Evolutionary conservation across 2,113 vertebrate genomes (phyloP).

Genomic region (Gambusia holbrooki): DNA sequence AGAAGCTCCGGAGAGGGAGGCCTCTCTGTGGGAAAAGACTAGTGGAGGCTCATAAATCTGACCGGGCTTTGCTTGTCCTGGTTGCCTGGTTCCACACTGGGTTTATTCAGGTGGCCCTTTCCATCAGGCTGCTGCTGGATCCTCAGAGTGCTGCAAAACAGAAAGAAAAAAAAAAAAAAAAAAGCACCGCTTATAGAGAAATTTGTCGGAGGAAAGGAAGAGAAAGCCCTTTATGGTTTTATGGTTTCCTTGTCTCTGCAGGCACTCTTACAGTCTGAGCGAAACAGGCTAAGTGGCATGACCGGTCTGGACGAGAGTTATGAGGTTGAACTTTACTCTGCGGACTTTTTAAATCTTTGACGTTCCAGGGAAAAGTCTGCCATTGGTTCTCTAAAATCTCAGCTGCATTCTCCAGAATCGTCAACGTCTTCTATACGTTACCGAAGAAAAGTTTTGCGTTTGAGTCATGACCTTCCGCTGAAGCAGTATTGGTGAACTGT

Average conservation of each 20-base stretch:
- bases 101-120: constrained; percentile 79
- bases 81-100: constrained; percentile 56
- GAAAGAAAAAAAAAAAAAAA: constrained; percentile 40
- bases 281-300: constrained; percentile 50
- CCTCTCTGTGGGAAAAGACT: constrained; percentile 65
- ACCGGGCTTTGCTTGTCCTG: constrained; percentile 42
- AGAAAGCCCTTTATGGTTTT: constrained; percentile 62
- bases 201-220: constrained; percentile 55
- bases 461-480: not conserved
- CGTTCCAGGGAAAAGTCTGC: constrained; percentile 3
- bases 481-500: not conserved
- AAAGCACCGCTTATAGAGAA: constrained; percentile 50
- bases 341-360: constrained; percentile 35
- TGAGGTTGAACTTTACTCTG: constrained; percentile 40
- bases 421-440: not conserved
- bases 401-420: not conserved
- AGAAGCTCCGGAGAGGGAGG: constrained; percentile 60
- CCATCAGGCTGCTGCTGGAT: constrained; percentile 60
- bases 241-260: constrained; percentile 67
- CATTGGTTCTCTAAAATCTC: not conserved
- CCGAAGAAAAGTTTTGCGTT: not conserved
- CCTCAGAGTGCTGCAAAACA: constrained; percentile 31
- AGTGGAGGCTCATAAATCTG: constrained; percentile 71
- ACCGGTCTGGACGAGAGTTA: constrained; percentile 50
- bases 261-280: constrained; percentile 46